Conservation (phyloP, 2,888 invertebrate species). For the Cheilosia variabilis region DNA sequence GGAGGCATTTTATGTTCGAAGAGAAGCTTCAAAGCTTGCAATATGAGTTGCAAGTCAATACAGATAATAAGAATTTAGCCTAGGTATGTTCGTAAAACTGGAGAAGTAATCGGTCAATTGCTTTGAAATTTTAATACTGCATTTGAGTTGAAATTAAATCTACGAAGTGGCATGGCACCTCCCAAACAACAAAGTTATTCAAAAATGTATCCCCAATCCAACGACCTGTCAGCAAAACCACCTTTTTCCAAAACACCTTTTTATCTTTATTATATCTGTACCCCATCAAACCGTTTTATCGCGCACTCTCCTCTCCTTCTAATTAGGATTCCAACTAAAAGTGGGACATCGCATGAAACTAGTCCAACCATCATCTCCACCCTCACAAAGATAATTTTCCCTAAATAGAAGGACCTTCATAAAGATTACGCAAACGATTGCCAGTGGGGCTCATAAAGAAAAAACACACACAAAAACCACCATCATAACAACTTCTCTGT, state of each 20-base stretch:
- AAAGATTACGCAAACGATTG: slow-evolving; percentile 64
- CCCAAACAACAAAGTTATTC: too few relatives aligned
- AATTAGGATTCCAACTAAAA: slow-evolving; percentile 43
- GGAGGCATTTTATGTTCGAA: background rate
- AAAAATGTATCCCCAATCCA: too few relatives aligned
- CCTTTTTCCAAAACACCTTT: background rate
- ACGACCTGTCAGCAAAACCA: background rate
- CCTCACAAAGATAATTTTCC: slow-evolving; percentile 19
- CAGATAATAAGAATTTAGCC: too few relatives aligned
- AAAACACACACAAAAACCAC: background rate
- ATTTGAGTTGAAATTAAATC: too few relatives aligned
- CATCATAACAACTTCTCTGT: slow-evolving; percentile 46
- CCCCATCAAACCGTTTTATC: slow-evolving; percentile 28
- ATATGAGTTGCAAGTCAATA: too few relatives aligned
- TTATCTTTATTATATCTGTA: slow-evolving; percentile 20
- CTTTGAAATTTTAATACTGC: too few relatives aligned
- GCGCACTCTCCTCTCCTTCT: slow-evolving; percentile 8
- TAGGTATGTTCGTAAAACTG: too few relatives aligned
- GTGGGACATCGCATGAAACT: slow-evolving; percentile 1
- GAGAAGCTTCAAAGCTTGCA: too few relatives aligned
- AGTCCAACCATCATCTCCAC: background rate
- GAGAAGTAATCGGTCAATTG: too few relatives aligned
- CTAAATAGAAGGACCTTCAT: slow-evolving; percentile 46
- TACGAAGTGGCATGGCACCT: too few relatives aligned
- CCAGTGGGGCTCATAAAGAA: slow-evolving; percentile 43